Conservation (phyloP, 1,140 invertebrate genomes). For the Pseudomyrmex cubaensis region DNA sequence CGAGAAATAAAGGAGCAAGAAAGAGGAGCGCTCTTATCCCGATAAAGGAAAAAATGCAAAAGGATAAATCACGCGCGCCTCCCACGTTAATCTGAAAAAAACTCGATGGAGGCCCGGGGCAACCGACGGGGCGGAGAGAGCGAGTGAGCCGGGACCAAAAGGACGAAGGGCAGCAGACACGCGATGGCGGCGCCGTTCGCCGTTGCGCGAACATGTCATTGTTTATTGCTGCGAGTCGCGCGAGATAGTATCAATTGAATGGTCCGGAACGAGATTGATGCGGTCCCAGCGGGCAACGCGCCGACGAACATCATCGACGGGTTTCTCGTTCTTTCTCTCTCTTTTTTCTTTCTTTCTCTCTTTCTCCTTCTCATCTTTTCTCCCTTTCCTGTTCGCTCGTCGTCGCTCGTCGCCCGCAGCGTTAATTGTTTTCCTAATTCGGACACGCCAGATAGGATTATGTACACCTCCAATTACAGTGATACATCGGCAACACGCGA, state of each 20-base stretch:
- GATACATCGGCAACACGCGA: conserved; percentile 65
- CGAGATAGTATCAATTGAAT: conserved; percentile 72
- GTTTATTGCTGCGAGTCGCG: conserved; percentile 65
- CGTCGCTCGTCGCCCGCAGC: conserved; percentile 33
- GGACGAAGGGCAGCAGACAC: conserved; percentile 36
- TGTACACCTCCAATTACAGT: conserved; percentile 66
- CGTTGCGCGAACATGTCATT: conserved; percentile 64
- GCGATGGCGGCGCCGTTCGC: conserved; percentile 39
- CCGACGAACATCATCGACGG: conserved; percentile 45
- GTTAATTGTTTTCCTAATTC: conserved; percentile 74
- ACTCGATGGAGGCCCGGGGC: neutral
- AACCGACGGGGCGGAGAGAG: conserved; percentile 13
- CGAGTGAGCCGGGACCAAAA: conserved; percentile 18
- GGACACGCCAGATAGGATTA: conserved; percentile 53
- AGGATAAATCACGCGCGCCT: conserved; percentile 51
- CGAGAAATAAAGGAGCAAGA: conserved; percentile 17
- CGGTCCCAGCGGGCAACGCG: conserved; percentile 59
- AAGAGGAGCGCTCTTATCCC: conserved; percentile 11
- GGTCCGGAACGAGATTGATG: conserved; percentile 66
- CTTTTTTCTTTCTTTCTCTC: neutral
- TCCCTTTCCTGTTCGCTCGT: neutral
- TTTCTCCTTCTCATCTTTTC: neutral
- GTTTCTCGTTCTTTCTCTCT: neutral
- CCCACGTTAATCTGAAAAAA: conserved; percentile 45
- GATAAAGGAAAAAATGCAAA: conserved; percentile 39